A percentile compares a stretch with the other conserved stretches of the same genome.
These are phyloP conservation scores for Malaclemys terrapin DNA, from an alignment of 2,113 vertebrate species.

Conservation along the genomic window DNA sequence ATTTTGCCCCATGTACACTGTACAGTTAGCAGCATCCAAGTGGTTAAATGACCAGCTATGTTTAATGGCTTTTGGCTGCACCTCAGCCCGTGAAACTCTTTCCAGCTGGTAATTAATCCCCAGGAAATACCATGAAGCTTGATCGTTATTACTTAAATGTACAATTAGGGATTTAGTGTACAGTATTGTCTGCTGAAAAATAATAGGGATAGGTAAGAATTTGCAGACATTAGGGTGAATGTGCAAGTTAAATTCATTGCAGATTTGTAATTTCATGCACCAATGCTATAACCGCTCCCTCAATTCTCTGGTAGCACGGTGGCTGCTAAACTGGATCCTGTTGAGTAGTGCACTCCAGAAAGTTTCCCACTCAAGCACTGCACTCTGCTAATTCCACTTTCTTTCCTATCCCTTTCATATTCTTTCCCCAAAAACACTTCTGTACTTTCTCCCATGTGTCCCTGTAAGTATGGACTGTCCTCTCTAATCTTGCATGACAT, in stretches of 20 bases:
- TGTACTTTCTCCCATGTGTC: background rate
- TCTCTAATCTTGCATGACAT: background rate
- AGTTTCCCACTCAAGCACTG: background rate
- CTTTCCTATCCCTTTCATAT: background rate
- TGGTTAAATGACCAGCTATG: constrained; percentile 40
- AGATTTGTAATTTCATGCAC: background rate
- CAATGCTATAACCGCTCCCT: background rate
- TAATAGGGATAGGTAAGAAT: background rate
- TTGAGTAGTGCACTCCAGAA: background rate
- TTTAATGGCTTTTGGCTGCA: background rate
- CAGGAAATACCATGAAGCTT: constrained; percentile 24
- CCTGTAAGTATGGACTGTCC: background rate
- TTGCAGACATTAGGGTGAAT: background rate
- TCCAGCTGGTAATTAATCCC: constrained; percentile 19
- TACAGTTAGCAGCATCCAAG: background rate
- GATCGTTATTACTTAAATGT: background rate
- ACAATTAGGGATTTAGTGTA: background rate
- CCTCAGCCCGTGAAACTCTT: background rate
- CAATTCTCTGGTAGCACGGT: background rate
- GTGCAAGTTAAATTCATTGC: background rate
- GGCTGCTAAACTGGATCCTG: background rate
- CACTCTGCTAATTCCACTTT: background rate
- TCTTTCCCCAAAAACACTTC: background rate
- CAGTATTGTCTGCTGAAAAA: background rate
- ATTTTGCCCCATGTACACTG: background rate